These are phyloP conservation scores for Aulostomus chinensis DNA, from an alignment of 2,797 vertebrate genomes.

Conservation along the genomic window DNA sequence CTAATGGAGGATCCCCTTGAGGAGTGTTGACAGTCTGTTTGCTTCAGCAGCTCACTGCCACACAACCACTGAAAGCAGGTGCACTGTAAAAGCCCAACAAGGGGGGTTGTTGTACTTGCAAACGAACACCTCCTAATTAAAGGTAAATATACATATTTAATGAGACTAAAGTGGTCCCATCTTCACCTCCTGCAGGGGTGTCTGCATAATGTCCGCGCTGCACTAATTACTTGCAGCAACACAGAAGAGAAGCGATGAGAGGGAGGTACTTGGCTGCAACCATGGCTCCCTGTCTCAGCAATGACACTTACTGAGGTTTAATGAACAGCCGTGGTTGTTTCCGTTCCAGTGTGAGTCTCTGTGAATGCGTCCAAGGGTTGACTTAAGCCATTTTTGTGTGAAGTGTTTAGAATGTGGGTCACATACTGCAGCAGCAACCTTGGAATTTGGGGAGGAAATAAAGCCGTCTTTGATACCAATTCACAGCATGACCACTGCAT, in stretches of 20 bases:
- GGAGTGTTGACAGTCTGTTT: slow-evolving; percentile 68
- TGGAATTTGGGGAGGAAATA: slow-evolving; percentile 59
- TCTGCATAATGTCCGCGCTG: slow-evolving; percentile 51
- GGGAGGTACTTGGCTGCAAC: too few species aligned
- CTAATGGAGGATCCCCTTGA: slow-evolving; percentile 73
- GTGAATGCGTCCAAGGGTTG: slow-evolving; percentile 42
- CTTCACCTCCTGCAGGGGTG: slow-evolving; percentile 41
- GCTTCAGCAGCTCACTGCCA: slow-evolving; percentile 67
- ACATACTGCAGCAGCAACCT: slow-evolving; percentile 61
- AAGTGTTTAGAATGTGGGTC: slow-evolving; percentile 68
- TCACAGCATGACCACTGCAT: slow-evolving; percentile 45
- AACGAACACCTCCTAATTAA: slow-evolving; percentile 70
- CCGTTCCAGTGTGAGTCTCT: slow-evolving; percentile 10
- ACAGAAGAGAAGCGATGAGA: slow-evolving; percentile 21
- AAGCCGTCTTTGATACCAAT: slow-evolving; percentile 64
- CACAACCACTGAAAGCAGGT: slow-evolving; percentile 61
- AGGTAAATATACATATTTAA: slow-evolving; percentile 73
- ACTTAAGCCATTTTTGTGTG: slow-evolving; percentile 58
- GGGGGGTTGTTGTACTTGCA: slow-evolving; percentile 45
- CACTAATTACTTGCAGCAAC: slow-evolving; percentile 53
- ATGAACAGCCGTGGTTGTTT: slow-evolving; percentile 13
- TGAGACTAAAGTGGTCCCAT: slow-evolving; percentile 59
- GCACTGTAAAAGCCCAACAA: slow-evolving; percentile 57
- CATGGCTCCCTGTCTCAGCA: slow-evolving; percentile 7
- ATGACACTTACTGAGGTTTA: slow-evolving; percentile 10